Conservation (phyloP, 2,888 invertebrate genomes). For the Serrognathus titanus region DNA sequence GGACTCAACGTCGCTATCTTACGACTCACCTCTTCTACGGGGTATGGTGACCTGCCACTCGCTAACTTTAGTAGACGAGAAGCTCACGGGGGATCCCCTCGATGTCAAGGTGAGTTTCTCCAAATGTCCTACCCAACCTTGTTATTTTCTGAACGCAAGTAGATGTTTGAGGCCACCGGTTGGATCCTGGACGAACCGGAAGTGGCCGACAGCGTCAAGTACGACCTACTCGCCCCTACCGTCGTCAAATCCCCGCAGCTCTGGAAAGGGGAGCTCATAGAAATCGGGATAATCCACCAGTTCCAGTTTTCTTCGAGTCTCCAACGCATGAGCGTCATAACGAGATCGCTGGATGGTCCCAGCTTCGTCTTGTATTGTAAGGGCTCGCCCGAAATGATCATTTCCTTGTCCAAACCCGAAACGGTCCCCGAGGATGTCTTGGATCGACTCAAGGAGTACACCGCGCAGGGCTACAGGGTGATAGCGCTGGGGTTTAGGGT, state of each 20-base stretch:
- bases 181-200: conserved; percentile 86
- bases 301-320: conserved; percentile 79
- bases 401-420: conserved; percentile 67
- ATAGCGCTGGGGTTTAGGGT: conserved; percentile 77
- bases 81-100: conserved; percentile 87
- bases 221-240: conserved; percentile 78
- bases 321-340: conserved; percentile 87
- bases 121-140: background rate
- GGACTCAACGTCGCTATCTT: conserved; percentile 27
- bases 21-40: conserved; percentile 42
- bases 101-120: conserved; percentile 69
- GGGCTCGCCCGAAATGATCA: conserved; percentile 90
- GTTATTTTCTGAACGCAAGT: conserved; percentile 14
- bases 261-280: conserved; percentile 21
- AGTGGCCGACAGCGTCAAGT: conserved; percentile 72
- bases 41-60: conserved; percentile 94
- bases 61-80: conserved; percentile 80
- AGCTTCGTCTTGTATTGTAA: conserved; percentile 83
- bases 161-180: conserved; percentile 92
- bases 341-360: conserved; percentile 65
- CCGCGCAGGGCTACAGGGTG: conserved; percentile 88
- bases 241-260: conserved; percentile 60
- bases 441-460: conserved; percentile 72
- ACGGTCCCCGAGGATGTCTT: conserved; percentile 76
- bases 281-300: conserved; percentile 67